phyloP scores from a whole-genome alignment of 2,888 invertebrate species.

The Zaprionus lineosus region DNA sequence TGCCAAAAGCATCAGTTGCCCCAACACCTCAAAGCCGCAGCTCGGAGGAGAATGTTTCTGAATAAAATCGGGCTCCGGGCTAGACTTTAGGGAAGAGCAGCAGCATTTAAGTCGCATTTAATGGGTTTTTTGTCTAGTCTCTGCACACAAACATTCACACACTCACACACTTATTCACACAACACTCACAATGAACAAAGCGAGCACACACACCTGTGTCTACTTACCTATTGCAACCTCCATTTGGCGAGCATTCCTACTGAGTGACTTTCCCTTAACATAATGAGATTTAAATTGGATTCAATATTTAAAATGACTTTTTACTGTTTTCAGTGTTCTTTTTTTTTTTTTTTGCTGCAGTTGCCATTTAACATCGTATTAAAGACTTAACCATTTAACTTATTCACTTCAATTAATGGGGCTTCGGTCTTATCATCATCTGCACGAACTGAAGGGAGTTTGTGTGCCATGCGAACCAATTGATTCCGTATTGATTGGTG shows the following conservation, averaged over 20 bases:
- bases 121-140: slow-evolving; percentile 61
- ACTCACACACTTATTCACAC: background rate
- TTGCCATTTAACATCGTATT: no score
- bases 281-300: no score
- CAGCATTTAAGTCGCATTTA: slow-evolving; percentile 55
- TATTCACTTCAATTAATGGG: slow-evolving; percentile 6
- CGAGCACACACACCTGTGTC: slow-evolving; percentile 3
- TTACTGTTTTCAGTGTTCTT: no score
- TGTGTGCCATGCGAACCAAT: slow-evolving; percentile 86
- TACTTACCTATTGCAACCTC: background rate
- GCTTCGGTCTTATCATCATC: slow-evolving; percentile 84
- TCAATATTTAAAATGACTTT: no score
- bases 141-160: background rate
- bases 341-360: no score
- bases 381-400: no score
- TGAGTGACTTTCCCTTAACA: no score
- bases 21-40: slow-evolving; percentile 32
- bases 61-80: no score
- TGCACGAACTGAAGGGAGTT: slow-evolving; percentile 85
- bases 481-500: slow-evolving; percentile 80
- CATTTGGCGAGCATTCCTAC: no score
- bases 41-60: no score
- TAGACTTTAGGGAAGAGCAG: no score
- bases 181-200: no score
- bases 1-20: slow-evolving; percentile 55